Evolutionary conservation across 2,113 vertebrate species (phyloP).

Genomic region (Setophaga coronata): DNA sequence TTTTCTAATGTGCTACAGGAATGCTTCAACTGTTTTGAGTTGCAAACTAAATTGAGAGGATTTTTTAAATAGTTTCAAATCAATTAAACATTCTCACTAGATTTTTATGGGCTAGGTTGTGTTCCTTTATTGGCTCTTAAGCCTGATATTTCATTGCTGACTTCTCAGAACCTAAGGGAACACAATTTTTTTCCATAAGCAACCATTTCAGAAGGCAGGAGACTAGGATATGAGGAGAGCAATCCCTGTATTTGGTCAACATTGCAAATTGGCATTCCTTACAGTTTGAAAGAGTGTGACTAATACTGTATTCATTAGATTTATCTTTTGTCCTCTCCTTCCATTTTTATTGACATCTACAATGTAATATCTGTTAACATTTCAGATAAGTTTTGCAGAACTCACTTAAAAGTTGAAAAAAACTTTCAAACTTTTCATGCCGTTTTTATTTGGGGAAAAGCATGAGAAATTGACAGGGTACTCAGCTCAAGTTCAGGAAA

Average conservation of each 20-base stretch:
- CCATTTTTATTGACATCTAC: neutral
- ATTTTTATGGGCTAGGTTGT: neutral
- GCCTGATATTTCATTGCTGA: neutral
- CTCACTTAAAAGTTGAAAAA: neutral
- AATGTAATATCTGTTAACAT: neutral
- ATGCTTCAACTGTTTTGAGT: neutral
- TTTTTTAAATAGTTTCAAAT: neutral
- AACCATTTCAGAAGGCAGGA: neutral
- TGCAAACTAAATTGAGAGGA: neutral
- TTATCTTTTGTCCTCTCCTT: neutral
- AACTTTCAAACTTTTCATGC: neutral
- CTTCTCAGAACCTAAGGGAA: neutral
- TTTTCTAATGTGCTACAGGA: neutral
- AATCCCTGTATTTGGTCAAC: neutral
- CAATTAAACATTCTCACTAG: neutral
- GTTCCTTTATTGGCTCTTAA: neutral
- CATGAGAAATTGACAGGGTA: neutral
- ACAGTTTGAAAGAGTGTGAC: neutral
- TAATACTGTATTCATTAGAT: neutral
- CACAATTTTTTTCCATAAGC: neutral
- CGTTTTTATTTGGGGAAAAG: neutral
- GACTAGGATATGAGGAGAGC: neutral
- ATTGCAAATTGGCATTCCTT: neutral
- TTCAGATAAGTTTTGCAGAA: neutral
- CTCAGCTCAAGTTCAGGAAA: neutral